phyloP scores from a whole-genome alignment of 2,888 invertebrate species.

The Petrolisthes manimaculis region DNA sequence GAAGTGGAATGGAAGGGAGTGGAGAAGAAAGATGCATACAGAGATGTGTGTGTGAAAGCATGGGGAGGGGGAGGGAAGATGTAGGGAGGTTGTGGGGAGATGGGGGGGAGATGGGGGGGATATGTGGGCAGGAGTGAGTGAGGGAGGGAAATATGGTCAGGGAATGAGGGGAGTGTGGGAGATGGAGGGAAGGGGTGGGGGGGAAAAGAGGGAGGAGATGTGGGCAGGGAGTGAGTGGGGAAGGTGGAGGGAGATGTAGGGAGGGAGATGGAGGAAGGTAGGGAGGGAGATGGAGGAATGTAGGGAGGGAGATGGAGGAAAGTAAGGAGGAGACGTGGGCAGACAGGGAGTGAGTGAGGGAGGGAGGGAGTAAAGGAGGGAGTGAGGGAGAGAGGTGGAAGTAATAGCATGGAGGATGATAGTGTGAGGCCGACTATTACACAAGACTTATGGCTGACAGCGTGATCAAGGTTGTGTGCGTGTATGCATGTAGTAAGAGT shows the following conservation, averaged over 20 bases:
- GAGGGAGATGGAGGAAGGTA: background rate
- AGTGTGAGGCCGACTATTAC: conserved; percentile 15
- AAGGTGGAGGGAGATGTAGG: background rate
- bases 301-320: background rate
- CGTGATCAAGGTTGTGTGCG: conserved; percentile 14
- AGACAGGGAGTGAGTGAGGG: background rate
- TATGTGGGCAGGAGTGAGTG: background rate
- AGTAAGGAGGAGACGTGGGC: background rate
- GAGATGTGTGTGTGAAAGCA: background rate
- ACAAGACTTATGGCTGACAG: conserved; percentile 15
- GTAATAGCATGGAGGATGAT: conserved; percentile 1
- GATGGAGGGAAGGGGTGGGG: background rate
- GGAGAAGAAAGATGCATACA: background rate
- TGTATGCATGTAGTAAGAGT: background rate
- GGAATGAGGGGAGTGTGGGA: background rate
- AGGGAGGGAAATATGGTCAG: background rate
- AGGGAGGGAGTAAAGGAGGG: background rate
- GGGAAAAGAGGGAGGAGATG: background rate
- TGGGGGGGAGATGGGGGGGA: background rate
- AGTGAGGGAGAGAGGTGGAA: background rate
- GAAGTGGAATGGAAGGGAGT: background rate
- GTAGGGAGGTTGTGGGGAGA: background rate
- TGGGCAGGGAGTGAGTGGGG: background rate
- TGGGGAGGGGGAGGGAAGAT: background rate
- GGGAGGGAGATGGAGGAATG: background rate